Percentiles rank a stretch among this genome's conserved stretches.
phyloP scores from a whole-genome alignment of 2,113 vertebrate genomes.

The Callospermophilus lateralis region DNA sequence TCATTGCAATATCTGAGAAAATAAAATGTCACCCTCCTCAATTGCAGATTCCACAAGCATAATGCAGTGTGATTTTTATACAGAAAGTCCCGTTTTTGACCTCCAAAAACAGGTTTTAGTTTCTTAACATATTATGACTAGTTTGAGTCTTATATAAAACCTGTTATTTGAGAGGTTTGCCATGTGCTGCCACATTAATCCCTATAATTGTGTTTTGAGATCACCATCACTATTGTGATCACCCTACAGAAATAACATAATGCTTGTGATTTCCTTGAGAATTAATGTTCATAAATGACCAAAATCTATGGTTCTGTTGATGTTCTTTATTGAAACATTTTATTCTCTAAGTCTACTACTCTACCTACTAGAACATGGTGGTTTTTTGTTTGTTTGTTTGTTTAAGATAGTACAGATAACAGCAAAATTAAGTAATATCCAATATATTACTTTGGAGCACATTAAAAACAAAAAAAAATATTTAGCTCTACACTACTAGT shows the following conservation, averaged over 20 bases:
- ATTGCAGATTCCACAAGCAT: conserved; percentile 53
- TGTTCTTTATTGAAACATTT: conserved; percentile 22
- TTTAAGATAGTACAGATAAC: not conserved
- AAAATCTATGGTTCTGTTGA: not conserved
- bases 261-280: conserved; percentile 58
- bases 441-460: not conserved
- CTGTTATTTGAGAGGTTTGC: conserved; percentile 32
- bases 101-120: conserved; percentile 8
- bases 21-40: conserved; percentile 70
- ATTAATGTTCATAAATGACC: conserved; percentile 42
- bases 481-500: not conserved
- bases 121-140: conserved; percentile 59
- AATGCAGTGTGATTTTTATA: conserved; percentile 63
- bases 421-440: not conserved
- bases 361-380: not conserved
- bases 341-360: conserved; percentile 11
- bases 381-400: not conserved
- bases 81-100: conserved; percentile 52
- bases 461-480: not conserved
- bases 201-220: conserved; percentile 30
- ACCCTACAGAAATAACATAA: not conserved
- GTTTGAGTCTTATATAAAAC: conserved; percentile 57
- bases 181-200: conserved; percentile 49
- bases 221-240: not conserved
- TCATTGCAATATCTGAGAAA: conserved; percentile 75